These are phyloP conservation scores for Diglossa cyanea DNA, from an alignment of 2,797 vertebrate species.

Conservation along the genomic window DNA sequence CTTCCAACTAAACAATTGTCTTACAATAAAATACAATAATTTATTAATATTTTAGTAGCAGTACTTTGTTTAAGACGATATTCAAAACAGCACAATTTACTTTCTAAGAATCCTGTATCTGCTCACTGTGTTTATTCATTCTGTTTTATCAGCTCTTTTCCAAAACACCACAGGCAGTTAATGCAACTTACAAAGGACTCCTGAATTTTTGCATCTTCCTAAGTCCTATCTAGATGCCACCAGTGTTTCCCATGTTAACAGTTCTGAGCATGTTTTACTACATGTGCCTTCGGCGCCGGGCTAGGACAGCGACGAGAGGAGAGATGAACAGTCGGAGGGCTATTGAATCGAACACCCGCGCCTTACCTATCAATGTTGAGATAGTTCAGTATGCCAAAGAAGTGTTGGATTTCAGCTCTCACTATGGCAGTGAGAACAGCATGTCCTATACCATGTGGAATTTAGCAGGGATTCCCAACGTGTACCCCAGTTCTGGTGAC, in stretches of 20 bases:
- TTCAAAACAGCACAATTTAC: background rate
- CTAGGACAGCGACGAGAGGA: conserved; percentile 91
- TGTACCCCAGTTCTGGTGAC: conserved; percentile 97
- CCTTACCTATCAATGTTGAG: conserved; percentile 88
- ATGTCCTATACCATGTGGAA: conserved; percentile 99
- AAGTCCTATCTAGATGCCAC: conserved; percentile 72
- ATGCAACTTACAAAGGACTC: conserved; percentile 59
- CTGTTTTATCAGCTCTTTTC: conserved; percentile 65
- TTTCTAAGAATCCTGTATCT: conserved; percentile 5
- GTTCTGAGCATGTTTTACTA: conserved; percentile 99
- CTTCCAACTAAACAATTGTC: background rate
- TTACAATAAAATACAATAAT: background rate
- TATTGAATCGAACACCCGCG: conserved; percentile 86
- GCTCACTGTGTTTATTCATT: conserved; percentile 58
- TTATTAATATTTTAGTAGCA: background rate
- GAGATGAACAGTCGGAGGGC: conserved; percentile 92
- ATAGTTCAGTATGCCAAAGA: conserved; percentile 95
- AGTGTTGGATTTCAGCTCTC: conserved; percentile 97
- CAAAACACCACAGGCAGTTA: conserved; percentile 67
- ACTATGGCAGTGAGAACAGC: conserved; percentile 98
- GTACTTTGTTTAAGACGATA: background rate
- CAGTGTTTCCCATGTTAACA: conserved; percentile 96
- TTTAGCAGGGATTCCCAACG: conserved; percentile 91
- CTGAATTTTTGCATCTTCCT: conserved; percentile 66
- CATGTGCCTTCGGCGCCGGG: conserved; percentile 96